phyloP scores from a whole-genome alignment of 2,888 invertebrate genomes.

The Phytoseiulus persimilis region DNA sequence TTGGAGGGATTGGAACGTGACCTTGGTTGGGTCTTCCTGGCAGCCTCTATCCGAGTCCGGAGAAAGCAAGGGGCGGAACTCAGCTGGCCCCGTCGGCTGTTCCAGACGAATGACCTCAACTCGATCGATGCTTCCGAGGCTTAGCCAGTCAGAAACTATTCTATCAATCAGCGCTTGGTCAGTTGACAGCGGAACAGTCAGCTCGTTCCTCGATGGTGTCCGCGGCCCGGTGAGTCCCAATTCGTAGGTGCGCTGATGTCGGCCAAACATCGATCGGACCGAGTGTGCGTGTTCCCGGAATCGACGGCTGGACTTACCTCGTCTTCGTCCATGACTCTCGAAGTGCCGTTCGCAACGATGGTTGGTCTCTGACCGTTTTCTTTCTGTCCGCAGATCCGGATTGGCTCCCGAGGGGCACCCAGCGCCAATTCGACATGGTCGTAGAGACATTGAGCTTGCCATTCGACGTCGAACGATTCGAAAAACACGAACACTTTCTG shows the following conservation, averaged over 20 bases:
- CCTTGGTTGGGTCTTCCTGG: conserved; percentile 40
- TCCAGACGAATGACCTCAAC: background rate
- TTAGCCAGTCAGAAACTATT: too few relatives aligned
- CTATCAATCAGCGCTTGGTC: too few relatives aligned
- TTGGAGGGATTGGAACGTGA: conserved; percentile 10
- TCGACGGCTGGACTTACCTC: background rate
- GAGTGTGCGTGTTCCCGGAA: too few relatives aligned
- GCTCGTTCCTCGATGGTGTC: too few relatives aligned
- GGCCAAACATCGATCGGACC: background rate
- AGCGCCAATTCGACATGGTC: conserved; percentile 58
- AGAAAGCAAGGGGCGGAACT: background rate
- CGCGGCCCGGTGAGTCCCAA: too few relatives aligned
- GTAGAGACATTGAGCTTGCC: conserved; percentile 68
- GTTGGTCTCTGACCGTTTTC: conserved; percentile 31
- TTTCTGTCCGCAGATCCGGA: conserved; percentile 18
- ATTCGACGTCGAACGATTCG: conserved; percentile 61
- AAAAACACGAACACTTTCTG: conserved; percentile 40
- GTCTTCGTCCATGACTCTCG: conserved; percentile 23
- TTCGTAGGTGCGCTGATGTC: background rate
- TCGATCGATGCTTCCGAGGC: background rate
- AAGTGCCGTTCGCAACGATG: background rate
- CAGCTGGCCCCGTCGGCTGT: background rate
- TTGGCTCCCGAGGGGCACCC: background rate
- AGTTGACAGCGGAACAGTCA: too few relatives aligned
- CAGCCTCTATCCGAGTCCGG: conserved; percentile 37